Percentiles rank a stretch among this genome's conserved stretches.
These are phyloP conservation scores for Cyclura pinguis DNA, from an alignment of 2,797 vertebrate species.

Conservation along the genomic window DNA sequence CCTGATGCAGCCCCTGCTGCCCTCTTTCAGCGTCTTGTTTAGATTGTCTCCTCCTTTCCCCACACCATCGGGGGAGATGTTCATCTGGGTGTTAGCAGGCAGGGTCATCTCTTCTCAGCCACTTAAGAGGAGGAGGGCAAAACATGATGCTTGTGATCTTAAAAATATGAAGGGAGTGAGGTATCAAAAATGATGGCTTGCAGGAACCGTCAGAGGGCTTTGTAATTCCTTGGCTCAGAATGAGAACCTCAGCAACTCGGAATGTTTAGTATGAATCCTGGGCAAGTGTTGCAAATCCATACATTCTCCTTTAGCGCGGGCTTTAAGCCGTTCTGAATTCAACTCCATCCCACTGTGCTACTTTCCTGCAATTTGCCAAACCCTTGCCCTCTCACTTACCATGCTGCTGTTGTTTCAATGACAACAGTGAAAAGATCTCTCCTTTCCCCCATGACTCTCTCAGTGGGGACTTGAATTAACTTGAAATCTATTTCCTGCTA, in stretches of 20 bases:
- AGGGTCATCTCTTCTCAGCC: neutral
- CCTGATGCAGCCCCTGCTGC: slow-evolving; percentile 44
- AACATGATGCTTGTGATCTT: neutral
- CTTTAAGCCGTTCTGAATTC: neutral
- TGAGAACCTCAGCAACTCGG: neutral
- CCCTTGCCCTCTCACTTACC: neutral
- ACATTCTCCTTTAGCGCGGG: neutral
- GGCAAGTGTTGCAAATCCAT: neutral
- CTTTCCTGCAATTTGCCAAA: neutral
- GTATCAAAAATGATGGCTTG: too few relatives aligned
- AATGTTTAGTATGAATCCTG: too few relatives aligned
- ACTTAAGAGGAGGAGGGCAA: neutral
- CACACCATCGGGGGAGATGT: too few relatives aligned
- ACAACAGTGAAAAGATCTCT: neutral
- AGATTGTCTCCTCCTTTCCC: neutral
- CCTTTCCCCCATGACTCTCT: neutral
- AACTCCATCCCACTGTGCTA: neutral
- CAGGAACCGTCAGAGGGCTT: too few relatives aligned
- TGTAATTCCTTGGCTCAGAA: neutral
- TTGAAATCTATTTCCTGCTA: neutral
- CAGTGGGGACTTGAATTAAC: neutral
- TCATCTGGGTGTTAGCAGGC: neutral
- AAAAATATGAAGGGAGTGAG: neutral
- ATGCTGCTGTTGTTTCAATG: neutral
- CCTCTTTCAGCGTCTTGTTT: slow-evolving; percentile 20